These are phyloP conservation scores for Spea multiplicata DNA, from an alignment of 2,113 vertebrate genomes.

Conservation along the genomic window DNA sequence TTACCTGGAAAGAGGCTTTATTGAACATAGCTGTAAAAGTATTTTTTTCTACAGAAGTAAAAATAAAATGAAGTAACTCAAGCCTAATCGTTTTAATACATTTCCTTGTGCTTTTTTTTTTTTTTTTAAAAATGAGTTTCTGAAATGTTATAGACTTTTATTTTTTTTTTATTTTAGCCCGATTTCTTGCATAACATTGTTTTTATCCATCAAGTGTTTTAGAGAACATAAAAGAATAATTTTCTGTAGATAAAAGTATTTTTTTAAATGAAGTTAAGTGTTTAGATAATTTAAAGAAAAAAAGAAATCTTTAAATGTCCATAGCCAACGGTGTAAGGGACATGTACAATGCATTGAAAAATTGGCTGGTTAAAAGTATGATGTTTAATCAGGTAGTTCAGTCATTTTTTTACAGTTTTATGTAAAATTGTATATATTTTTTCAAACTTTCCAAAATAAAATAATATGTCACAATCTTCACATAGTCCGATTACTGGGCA, in stretches of 20 bases:
- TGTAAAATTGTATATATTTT: constrained; percentile 84
- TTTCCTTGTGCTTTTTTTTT: constrained; percentile 78
- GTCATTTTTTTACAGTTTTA: constrained; percentile 85
- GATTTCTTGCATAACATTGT: constrained; percentile 83
- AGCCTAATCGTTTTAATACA: constrained; percentile 72
- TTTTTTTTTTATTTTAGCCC: constrained; percentile 81
- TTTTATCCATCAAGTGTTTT: constrained; percentile 64
- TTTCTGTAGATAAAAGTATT: constrained; percentile 70
- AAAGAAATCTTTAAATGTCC: constrained; percentile 75
- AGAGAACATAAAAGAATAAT: constrained; percentile 68
- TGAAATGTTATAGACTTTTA: constrained; percentile 79
- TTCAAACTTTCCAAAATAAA: constrained; percentile 87
- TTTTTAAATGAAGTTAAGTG: constrained; percentile 75
- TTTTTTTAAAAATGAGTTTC: constrained; percentile 63
- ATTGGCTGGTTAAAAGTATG: constrained; percentile 81
- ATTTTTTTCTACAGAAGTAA: constrained; percentile 70
- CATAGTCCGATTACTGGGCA: constrained; percentile 78
- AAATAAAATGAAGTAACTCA: constrained; percentile 61
- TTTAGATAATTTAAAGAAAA: constrained; percentile 83
- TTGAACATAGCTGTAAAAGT: constrained; percentile 87
- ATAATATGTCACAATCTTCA: constrained; percentile 82
- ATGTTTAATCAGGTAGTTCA: constrained; percentile 83
- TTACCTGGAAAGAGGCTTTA: constrained; percentile 88
- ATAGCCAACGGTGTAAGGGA: constrained; percentile 86
- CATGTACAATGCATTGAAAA: constrained; percentile 89